A percentile compares a stretch with the other conserved stretches of the same genome.
Evolutionary conservation across 2,113 vertebrate species (phyloP).

Genomic region (Geococcyx californianus): DNA sequence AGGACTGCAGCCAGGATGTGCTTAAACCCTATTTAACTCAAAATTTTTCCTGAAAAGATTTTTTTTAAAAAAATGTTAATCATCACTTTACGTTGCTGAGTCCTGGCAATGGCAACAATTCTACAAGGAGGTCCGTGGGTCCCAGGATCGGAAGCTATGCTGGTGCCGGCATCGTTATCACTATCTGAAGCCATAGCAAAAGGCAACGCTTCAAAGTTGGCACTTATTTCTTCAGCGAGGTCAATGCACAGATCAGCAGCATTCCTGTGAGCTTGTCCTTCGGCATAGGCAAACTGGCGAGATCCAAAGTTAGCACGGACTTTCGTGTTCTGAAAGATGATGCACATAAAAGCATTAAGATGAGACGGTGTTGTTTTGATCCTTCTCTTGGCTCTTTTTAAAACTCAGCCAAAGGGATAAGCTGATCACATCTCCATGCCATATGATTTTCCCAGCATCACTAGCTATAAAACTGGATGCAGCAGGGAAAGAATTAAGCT

Average conservation of each 20-base stretch:
- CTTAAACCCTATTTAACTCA: neutral
- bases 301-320: constrained; percentile 96
- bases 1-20: neutral
- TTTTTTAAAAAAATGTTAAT: neutral
- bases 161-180: constrained; percentile 95
- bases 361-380: neutral
- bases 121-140: constrained; percentile 93
- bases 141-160: constrained; percentile 92
- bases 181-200: constrained; percentile 99
- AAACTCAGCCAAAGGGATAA: neutral
- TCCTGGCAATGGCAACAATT: constrained; percentile 89
- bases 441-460: neutral
- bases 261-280: constrained; percentile 96
- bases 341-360: neutral
- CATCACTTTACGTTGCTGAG: constrained; percentile 86
- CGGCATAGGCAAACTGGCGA: constrained; percentile 89
- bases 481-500: neutral
- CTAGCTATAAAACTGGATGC: neutral
- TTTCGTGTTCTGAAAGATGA: constrained; percentile 88
- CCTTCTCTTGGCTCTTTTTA: neutral
- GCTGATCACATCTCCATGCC: neutral
- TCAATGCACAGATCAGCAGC: constrained; percentile 94
- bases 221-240: constrained; percentile 96
- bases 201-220: constrained; percentile 96
- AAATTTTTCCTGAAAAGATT: neutral